Percentiles rank a stretch among this genome's conserved stretches.
Evolutionary conservation across 2,113 vertebrate species (phyloP).

Genomic region (Neoarius graeffei): DNA sequence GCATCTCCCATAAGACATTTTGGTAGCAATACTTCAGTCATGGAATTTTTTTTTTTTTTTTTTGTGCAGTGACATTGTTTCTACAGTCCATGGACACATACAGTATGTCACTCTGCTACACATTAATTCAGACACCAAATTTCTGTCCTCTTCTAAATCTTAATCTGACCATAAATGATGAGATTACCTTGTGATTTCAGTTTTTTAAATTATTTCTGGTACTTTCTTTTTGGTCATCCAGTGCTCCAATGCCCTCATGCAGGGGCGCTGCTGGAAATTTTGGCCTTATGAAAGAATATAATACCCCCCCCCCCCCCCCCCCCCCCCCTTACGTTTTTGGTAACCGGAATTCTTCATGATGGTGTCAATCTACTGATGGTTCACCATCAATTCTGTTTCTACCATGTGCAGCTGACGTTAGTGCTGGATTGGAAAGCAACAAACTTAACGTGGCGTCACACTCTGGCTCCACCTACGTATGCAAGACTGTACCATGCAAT

Average conservation of each 20-base stretch:
- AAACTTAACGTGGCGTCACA: no score
- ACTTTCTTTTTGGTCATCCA: background rate
- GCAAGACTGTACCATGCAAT: no score
- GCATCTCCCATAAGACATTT: background rate
- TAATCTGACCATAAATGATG: background rate
- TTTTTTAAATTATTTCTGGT: background rate
- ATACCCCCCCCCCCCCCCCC: no score
- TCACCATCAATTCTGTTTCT: no score
- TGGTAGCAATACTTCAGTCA: background rate
- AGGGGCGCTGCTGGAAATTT: background rate
- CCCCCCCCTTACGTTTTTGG: no score
- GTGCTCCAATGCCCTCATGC: background rate
- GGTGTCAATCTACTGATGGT: no score
- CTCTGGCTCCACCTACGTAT: no score
- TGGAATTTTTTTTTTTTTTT: background rate
- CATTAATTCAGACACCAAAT: background rate
- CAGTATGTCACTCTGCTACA: background rate
- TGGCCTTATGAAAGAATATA: background rate
- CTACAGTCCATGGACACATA: background rate
- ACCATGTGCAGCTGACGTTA: no score
- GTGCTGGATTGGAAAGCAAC: no score
- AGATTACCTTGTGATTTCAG: background rate
- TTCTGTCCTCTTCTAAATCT: background rate
- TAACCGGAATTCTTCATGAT: no score
- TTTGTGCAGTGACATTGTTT: background rate